Conservation (phyloP, 2,113 vertebrate species). For the Polypterus senegalus region DNA sequence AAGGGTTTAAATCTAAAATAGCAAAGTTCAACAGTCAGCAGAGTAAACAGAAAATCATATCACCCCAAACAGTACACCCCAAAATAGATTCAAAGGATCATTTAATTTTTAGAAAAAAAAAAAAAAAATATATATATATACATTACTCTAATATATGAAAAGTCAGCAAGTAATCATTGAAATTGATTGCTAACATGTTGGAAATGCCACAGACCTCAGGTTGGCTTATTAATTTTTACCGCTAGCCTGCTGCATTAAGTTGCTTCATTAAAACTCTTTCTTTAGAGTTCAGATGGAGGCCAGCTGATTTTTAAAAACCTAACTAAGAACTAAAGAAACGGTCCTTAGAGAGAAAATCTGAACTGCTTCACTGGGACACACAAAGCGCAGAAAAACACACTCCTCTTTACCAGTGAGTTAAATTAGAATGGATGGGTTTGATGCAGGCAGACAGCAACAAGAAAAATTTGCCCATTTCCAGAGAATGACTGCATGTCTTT, state of each 20-base stretch:
- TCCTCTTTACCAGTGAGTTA: conserved; percentile 8
- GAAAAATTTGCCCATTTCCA: conserved; percentile 14
- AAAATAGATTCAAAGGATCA: background rate
- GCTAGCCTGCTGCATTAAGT: background rate
- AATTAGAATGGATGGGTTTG: conserved; percentile 6
- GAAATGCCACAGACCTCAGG: background rate
- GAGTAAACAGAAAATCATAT: no score
- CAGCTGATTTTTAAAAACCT: background rate
- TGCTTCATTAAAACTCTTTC: conserved; percentile 7
- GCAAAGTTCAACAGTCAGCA: no score
- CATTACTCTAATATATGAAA: no score
- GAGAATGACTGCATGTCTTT: conserved; percentile 7
- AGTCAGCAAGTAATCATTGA: conserved; percentile 7
- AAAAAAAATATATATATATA: no score
- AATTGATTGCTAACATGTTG: conserved; percentile 7
- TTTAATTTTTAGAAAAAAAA: no score
- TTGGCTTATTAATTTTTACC: background rate
- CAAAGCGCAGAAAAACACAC: background rate
- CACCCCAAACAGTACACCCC: background rate
- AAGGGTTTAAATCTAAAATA: no score
- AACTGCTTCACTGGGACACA: conserved; percentile 4
- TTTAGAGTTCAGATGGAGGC: conserved; percentile 10
- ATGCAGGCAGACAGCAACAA: conserved; percentile 11
- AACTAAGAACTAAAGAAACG: background rate
- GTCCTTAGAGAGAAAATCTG: background rate